These are phyloP conservation scores for Holothuria leucospilota DNA, from an alignment of 53 echinoderm and acorn worm genomes.

Conservation along the genomic window DNA sequence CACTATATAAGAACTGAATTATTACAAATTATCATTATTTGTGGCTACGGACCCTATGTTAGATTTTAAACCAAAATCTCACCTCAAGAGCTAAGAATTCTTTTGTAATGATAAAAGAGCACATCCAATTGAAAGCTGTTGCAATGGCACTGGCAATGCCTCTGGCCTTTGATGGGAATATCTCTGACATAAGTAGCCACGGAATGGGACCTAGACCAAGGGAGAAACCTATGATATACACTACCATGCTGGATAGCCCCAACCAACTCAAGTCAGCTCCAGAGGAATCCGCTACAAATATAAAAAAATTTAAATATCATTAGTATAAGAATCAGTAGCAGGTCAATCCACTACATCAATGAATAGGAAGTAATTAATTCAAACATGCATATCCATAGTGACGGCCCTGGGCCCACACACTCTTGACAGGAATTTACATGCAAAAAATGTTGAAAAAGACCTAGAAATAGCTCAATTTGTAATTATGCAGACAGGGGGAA, in stretches of 20 bases:
- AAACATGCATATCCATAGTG: too few species aligned
- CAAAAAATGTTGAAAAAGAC: too few species aligned
- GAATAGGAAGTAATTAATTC: too few species aligned
- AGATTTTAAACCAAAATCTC: neutral
- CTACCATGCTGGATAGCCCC: conserved; percentile 77
- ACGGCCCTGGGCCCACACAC: too few species aligned
- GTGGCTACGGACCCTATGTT: too few species aligned
- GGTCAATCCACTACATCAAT: too few species aligned
- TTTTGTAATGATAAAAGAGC: conserved; percentile 85
- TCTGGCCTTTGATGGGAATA: conserved; percentile 89
- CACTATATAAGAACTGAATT: too few species aligned
- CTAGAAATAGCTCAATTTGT: too few species aligned
- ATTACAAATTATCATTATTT: too few species aligned
- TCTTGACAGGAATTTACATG: too few species aligned
- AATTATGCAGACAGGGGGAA: too few species aligned
- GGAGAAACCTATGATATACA: conserved; percentile 91
- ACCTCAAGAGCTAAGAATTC: conserved; percentile 76
- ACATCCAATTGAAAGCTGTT: conserved; percentile 86
- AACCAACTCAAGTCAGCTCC: conserved; percentile 69
- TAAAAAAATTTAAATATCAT: neutral
- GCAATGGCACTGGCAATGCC: conserved; percentile 86
- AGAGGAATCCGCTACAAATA: neutral
- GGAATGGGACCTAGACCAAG: conserved; percentile 97
- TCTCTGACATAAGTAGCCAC: conserved; percentile 98
- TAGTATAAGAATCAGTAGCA: neutral